Evolutionary conservation across 1,140 invertebrate species (phyloP).

Genomic region (Pseudomyrmex gracilis): DNA sequence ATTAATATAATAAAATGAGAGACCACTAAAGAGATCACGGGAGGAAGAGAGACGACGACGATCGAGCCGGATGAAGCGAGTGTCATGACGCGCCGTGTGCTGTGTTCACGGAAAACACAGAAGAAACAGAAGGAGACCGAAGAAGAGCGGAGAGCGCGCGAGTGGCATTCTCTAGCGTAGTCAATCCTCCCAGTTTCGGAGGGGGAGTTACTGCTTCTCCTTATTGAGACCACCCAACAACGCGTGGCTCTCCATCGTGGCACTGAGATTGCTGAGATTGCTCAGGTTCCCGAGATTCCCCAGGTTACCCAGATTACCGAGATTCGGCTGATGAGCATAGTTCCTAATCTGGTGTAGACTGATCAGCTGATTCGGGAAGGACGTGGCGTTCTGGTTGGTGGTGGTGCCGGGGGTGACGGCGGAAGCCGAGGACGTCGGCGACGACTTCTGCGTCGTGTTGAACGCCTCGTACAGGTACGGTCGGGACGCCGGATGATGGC

Average conservation of each 20-base stretch:
- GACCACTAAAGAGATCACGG: conserved; percentile 44
- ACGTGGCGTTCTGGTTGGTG: conserved; percentile 87
- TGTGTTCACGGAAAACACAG: conserved; percentile 29
- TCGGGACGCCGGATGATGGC: conserved; percentile 89
- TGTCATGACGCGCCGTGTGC: conserved; percentile 17
- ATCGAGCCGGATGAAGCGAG: conserved; percentile 45
- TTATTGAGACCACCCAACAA: conserved; percentile 81
- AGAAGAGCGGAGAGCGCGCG: conserved; percentile 27
- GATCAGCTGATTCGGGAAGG: conserved; percentile 97
- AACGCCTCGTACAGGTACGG: conserved; percentile 97
- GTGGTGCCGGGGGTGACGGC: conserved; percentile 78
- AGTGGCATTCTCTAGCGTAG: conserved; percentile 4
- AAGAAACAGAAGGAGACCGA: conserved; percentile 50
- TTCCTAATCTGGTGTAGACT: conserved; percentile 98
- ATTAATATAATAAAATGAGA: too few species aligned
- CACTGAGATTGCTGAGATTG: conserved; percentile 82
- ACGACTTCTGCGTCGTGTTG: conserved; percentile 88
- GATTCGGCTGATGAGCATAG: conserved; percentile 95
- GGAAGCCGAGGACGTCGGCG: conserved; percentile 79
- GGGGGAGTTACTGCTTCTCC: conserved; percentile 81
- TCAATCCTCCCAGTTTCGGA: too few species aligned
- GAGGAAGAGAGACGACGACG: conserved; percentile 15
- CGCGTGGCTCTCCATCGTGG: conserved; percentile 83
- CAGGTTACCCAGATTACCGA: conserved; percentile 84
- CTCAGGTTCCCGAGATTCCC: conserved; percentile 82